Evolutionary conservation across 2,113 vertebrate species (phyloP).

Genomic region (Promerops cafer): DNA sequence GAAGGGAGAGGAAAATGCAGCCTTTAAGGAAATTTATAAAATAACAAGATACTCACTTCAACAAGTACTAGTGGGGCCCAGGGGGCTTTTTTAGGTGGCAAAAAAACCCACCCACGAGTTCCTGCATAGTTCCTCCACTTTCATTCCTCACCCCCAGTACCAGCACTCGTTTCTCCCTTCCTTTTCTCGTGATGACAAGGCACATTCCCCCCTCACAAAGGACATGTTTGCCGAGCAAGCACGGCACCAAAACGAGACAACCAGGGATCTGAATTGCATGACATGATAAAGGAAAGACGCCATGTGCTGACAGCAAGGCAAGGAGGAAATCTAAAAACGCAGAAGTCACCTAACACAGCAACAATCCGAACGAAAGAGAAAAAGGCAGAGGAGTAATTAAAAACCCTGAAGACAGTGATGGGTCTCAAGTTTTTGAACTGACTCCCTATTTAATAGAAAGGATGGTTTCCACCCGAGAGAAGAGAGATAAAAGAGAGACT

Average conservation of each 20-base stretch:
- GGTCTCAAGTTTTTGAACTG: conserved; percentile 51
- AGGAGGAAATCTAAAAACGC: background rate
- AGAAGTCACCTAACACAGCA: background rate
- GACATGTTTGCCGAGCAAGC: accelerated
- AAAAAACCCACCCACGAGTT: background rate
- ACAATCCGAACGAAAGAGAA: background rate
- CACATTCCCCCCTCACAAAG: background rate
- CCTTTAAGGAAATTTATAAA: background rate
- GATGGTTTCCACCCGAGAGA: conserved; percentile 48
- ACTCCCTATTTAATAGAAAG: conserved; percentile 26
- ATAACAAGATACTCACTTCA: background rate
- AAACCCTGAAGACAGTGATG: conserved; percentile 32
- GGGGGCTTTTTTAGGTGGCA: background rate
- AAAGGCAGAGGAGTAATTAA: conserved; percentile 50
- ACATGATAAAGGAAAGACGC: background rate
- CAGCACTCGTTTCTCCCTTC: background rate
- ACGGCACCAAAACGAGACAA: background rate
- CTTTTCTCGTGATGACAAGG: background rate
- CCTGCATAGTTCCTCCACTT: background rate
- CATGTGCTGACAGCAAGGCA: background rate
- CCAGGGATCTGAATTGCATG: background rate
- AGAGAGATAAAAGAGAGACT: conserved; percentile 41
- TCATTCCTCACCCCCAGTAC: background rate
- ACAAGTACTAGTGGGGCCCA: background rate
- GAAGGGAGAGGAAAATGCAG: background rate